Evolutionary conservation across 2,113 vertebrate genomes (phyloP).

Genomic region (Zonotrichia leucophrys): DNA sequence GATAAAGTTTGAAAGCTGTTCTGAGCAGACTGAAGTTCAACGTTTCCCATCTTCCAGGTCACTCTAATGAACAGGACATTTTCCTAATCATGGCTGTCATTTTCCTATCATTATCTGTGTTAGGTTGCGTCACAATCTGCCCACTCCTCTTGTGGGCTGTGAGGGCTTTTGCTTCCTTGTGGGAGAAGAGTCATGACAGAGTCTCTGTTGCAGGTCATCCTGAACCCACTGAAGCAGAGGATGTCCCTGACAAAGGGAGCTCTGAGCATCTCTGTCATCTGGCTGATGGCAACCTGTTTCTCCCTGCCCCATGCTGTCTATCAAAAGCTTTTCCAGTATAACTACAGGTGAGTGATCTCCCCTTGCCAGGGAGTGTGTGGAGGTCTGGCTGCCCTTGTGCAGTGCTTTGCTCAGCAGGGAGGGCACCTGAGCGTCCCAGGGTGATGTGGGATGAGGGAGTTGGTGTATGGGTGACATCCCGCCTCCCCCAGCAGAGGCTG

Average conservation of each 20-base stretch:
- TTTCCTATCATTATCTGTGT: background rate
- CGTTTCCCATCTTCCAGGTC: background rate
- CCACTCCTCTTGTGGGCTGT: background rate
- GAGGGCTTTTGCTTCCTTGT: background rate
- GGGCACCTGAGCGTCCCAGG: background rate
- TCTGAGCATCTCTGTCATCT: slow-evolving; percentile 55
- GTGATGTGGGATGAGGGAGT: fast-evolving
- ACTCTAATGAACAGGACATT: background rate
- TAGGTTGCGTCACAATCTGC: background rate
- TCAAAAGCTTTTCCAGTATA: slow-evolving; percentile 66
- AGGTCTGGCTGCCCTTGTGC: too few relatives aligned
- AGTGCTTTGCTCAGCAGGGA: fast-evolving
- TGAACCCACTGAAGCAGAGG: slow-evolving; percentile 59
- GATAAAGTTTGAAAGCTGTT: background rate
- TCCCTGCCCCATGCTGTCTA: slow-evolving; percentile 69
- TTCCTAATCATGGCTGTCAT: background rate
- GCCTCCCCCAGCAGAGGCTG: background rate
- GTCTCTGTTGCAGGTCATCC: slow-evolving; percentile 54
- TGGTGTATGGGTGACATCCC: background rate
- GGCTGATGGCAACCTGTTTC: slow-evolving; percentile 69
- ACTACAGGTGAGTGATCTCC: slow-evolving; percentile 54
- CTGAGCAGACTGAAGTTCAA: background rate
- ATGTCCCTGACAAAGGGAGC: slow-evolving; percentile 46
- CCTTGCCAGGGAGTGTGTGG: fast-evolving
- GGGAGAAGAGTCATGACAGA: fast-evolving